A percentile compares a stretch with the other conserved stretches of the same genome.
Evolutionary conservation across 2,113 vertebrate species (phyloP).

Genomic region (Baryphthengus martii): DNA sequence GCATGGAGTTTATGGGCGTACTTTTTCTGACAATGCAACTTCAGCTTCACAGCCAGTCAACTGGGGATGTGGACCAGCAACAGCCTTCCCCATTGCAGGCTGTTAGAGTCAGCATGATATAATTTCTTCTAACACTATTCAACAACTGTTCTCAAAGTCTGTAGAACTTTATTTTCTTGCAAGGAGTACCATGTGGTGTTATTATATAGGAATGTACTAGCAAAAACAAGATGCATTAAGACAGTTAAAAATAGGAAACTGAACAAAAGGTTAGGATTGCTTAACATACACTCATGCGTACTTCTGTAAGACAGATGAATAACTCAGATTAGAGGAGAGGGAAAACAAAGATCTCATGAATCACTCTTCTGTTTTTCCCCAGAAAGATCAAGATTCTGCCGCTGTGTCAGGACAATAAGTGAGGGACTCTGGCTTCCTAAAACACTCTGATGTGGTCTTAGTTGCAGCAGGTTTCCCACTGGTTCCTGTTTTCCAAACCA

Average conservation of each 20-base stretch:
- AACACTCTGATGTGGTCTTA: neutral
- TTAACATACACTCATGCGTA: neutral
- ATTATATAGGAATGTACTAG: neutral
- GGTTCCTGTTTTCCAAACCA: neutral
- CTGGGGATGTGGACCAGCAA: neutral
- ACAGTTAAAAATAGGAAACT: neutral
- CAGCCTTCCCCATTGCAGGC: neutral
- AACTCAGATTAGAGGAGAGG: neutral
- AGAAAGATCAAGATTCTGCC: neutral
- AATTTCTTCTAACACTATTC: neutral
- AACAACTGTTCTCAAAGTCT: neutral
- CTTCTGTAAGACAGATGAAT: neutral
- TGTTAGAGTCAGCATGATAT: neutral
- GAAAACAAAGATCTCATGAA: neutral
- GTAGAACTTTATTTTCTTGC: neutral
- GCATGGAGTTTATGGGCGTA: neutral
- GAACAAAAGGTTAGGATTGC: neutral
- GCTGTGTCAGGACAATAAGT: neutral
- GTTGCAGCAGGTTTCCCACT: neutral
- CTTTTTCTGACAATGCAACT: neutral
- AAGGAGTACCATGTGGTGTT: neutral
- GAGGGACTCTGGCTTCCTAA: neutral
- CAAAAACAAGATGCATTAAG: neutral
- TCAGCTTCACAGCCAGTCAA: neutral
- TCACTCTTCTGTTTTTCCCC: neutral